Evolutionary conservation across 2,797 vertebrate species (phyloP), one percentile per base, ranked within the genome.

Genomic region (Parotocinclus haroldoi): DNA sequence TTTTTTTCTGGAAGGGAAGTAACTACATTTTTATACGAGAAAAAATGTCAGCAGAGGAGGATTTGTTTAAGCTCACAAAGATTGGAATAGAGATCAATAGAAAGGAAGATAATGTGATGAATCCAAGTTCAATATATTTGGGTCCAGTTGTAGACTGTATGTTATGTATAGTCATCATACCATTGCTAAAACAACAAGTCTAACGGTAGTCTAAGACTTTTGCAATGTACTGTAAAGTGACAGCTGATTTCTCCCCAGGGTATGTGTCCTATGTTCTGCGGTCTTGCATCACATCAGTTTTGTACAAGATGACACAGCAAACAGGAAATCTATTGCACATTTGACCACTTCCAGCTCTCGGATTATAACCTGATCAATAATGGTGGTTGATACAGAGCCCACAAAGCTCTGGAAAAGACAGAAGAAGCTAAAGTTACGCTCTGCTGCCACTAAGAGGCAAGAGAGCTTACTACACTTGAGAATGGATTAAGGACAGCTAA

Each of bases 391-490:
- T 51, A 56, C 37, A 38, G 45, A 45, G 40, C 27, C 14, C 42
- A 9, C 51, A 44, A 72, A 18, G 44, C 38, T 7, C 7, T 10
- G 46, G 57, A 69, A 49, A 8, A 12, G 7, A 67, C 0, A n/a
- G 40, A 36, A 57, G 46, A 55, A 39, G 39, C 50, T 54, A 40
- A 49, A 46, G 19, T 73, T 7, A 9, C 54, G 13, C 45, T 71
- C 58, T 70, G 65, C 72, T 69, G 72, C 72, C 72, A 61, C 61
- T 69, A 63, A 14, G 48, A 48, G 68, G 63, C 68, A 7, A 57
- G 27, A 36, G 17, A 58, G 1, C 1, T 38, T 10, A 17, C 38
- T 19, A 27, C 18, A 27, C 11, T 27, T 11, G 3, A 12, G 10
- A 1, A 9, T 13, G 13, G 45, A 48, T 14, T 13, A 14, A 13